Evolutionary conservation across 2,113 vertebrate species (phyloP).

Genomic region (Corythaixoides concolor): DNA sequence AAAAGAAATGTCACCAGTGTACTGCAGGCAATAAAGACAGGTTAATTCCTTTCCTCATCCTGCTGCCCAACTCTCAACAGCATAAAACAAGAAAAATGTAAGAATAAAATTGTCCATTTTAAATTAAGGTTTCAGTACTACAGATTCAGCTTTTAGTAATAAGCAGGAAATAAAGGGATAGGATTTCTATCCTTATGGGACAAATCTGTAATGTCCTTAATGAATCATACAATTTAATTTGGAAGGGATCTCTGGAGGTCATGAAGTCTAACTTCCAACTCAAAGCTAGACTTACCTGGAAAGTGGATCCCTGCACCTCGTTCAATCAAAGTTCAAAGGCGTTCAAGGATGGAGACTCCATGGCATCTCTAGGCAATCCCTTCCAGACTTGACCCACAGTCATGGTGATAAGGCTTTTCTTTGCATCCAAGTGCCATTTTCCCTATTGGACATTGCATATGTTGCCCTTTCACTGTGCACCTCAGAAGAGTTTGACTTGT

Average conservation of each 20-base stretch:
- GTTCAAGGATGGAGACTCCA: neutral
- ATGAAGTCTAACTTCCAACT: neutral
- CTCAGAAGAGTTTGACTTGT: neutral
- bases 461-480: neutral
- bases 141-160: neutral
- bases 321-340: neutral
- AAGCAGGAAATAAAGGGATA: neutral
- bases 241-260: neutral
- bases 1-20: neutral
- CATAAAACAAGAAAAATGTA: neutral
- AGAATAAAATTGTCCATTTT: neutral
- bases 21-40: neutral
- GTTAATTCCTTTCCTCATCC: neutral
- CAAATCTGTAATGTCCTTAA: neutral
- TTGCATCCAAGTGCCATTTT: neutral
- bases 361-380: neutral
- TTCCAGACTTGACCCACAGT: neutral
- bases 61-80: neutral
- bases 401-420: neutral
- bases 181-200: neutral
- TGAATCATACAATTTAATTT: neutral
- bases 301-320: neutral
- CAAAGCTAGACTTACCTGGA: neutral
- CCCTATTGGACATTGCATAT: fast-evolving
- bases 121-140: neutral